Percentiles rank a stretch among this genome's conserved stretches.
Evolutionary conservation across 2,113 vertebrate species (phyloP).

Genomic region (Coreoperca whiteheadi): DNA sequence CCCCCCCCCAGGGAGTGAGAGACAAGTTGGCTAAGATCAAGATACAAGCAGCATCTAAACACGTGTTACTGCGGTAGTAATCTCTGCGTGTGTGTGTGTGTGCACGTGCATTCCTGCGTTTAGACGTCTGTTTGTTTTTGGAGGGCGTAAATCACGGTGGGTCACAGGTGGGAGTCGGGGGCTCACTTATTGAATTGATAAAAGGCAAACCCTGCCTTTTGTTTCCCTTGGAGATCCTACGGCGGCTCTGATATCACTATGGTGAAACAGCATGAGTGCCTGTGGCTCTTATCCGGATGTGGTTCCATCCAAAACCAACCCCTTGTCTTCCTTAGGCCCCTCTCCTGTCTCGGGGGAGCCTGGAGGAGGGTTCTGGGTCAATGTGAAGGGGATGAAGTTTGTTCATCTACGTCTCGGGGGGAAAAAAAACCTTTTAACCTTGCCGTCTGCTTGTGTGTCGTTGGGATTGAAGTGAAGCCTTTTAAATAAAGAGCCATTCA

Average conservation of each 20-base stretch:
- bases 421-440: constrained; percentile 23
- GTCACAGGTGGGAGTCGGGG: constrained; percentile 28
- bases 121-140: background rate
- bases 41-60: constrained; percentile 58
- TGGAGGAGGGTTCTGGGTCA: constrained; percentile 32
- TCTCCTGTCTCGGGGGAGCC: constrained; percentile 30
- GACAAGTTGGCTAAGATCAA: constrained; percentile 45
- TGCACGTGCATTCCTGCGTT: constrained; percentile 3
- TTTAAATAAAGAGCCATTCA: constrained; percentile 10
- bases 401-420: background rate
- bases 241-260: constrained; percentile 48
- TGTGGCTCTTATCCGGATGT: constrained; percentile 50
- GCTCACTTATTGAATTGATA: constrained; percentile 63
- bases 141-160: constrained; percentile 13
- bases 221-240: constrained; percentile 64
- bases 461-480: background rate
- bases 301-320: constrained; percentile 51
- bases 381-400: constrained; percentile 19
- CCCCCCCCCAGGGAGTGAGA: constrained; percentile 50
- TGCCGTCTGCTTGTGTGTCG: background rate
- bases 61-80: constrained; percentile 33
- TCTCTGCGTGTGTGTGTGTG: constrained; percentile 19
- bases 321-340: constrained; percentile 7
- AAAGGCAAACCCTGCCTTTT: constrained; percentile 69
- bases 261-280: constrained; percentile 49